Conservation (phyloP, 2,888 invertebrate genomes). For the Ectobius pallidus region DNA sequence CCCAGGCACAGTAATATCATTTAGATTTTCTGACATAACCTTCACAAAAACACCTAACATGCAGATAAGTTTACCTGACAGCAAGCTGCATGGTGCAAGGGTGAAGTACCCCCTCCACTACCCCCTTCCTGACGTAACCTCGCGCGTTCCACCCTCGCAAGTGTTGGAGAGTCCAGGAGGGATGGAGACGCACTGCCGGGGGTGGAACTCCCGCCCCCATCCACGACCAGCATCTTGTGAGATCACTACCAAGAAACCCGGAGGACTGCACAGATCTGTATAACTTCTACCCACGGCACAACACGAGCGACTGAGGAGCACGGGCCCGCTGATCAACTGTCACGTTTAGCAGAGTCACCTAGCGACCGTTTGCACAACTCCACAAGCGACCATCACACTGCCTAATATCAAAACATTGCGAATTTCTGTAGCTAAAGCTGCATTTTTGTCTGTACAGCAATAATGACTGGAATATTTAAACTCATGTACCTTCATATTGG, state of each 20-base stretch:
- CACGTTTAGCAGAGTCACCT: neutral
- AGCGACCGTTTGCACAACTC: neutral
- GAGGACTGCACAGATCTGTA: neutral
- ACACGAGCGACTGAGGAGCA: neutral
- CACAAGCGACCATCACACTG: neutral
- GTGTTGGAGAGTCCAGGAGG: constrained; percentile 64
- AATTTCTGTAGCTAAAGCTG: too few species aligned
- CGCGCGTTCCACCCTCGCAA: constrained; percentile 65
- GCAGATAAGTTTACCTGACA: constrained; percentile 39
- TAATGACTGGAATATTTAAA: too few species aligned
- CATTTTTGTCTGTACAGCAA: too few species aligned
- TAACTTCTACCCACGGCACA: neutral
- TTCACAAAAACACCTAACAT: too few species aligned
- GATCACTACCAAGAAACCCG: neutral
- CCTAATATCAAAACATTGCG: constrained; percentile 7
- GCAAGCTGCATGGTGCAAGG: constrained; percentile 34
- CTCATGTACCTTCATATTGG: too few species aligned
- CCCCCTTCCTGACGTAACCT: constrained; percentile 48
- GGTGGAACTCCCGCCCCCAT: constrained; percentile 36
- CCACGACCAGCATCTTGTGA: constrained; percentile 35
- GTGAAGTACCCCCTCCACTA: constrained; percentile 18
- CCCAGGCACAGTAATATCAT: too few species aligned
- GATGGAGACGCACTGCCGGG: constrained; percentile 52
- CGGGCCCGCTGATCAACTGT: neutral
- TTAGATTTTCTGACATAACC: too few species aligned